Base-by-base conservation (phyloP, 2,797 vertebrate species). In the Steatocranus sp. region DNA sequence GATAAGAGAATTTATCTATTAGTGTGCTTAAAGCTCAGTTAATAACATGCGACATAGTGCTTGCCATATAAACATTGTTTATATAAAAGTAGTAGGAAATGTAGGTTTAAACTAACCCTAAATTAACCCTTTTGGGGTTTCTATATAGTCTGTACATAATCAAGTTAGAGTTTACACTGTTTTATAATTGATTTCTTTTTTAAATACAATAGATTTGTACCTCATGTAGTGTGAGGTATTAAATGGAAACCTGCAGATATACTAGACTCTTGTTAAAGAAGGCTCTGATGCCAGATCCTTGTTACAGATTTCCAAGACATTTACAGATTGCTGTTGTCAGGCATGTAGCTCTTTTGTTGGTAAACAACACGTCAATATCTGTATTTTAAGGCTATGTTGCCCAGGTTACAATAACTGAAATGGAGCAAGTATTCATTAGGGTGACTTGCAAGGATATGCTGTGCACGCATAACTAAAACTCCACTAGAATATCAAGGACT, bases 401-500 rank as follows among this genome's bases (percentile, higher is more conserved):
- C 53, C 76, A 50, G 58, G 77, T 61, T 89, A 51, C 43, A 27
- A 41, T 34, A 23, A 68, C 83, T 18, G 23, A 79, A 88, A 78
- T 25, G 10, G 81, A 81, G 86, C 73, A 79, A 79, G 83, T 77
- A 78, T 88, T 87, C 88, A 89, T 88, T 86, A 80, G 81, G 70
- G 54, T 32, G 76, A 74, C 10, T 75, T 50, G 76, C 48, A 61
- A 79, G 81, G 56, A 87, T 78, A 43, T 58, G 82, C 82, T 84
- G 79, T 54, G 78, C 85, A 70, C 20, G 50, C 82, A 88, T 46
- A 88, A 87, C 74, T 79, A 87, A 81, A 48, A 56, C 83, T 89
- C 34, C 38, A 25, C 61, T 25, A 53, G 84, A 92, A 91, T 91
- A 91, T 82, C 79, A 92, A 88, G 87, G 81, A 82, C 84, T 86